Evolutionary conservation across 2,113 vertebrate species (phyloP).

Genomic region (Donacobius atricapilla): DNA sequence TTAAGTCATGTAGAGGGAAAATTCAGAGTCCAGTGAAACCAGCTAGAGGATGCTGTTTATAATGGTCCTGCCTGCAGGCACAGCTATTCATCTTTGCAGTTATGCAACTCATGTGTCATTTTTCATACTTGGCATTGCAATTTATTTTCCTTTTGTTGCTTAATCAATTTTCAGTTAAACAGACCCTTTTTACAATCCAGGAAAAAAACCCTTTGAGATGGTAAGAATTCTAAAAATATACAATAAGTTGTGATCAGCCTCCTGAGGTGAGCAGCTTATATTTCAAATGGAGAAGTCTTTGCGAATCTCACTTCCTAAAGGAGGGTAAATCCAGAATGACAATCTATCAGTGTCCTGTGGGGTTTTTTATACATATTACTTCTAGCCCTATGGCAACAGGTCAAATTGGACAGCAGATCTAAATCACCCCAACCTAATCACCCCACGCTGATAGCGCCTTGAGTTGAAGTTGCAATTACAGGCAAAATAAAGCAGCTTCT

Average conservation of each 20-base stretch:
- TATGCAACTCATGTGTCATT: neutral
- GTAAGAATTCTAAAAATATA: neutral
- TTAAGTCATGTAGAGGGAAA: neutral
- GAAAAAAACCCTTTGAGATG: neutral
- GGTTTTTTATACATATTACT: neutral
- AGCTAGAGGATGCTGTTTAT: neutral
- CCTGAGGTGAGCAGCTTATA: neutral
- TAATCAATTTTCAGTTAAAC: slow-evolving; percentile 9
- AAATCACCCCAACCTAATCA: neutral
- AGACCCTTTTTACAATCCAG: neutral
- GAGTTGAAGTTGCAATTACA: neutral
- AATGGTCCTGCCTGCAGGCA: neutral
- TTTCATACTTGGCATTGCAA: neutral
- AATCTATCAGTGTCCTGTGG: neutral
- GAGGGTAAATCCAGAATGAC: neutral
- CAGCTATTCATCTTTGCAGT: neutral
- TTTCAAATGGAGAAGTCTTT: neutral
- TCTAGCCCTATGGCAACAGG: neutral
- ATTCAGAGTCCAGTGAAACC: neutral
- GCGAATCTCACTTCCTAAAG: neutral
- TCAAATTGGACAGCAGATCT: neutral
- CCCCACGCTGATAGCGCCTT: accelerated
- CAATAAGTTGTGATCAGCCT: neutral
- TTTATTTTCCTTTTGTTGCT: slow-evolving; percentile 21
- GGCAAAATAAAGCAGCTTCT: neutral